phyloP scores from a whole-genome alignment of 2,797 vertebrate species.

The Melanitta fusca region DNA sequence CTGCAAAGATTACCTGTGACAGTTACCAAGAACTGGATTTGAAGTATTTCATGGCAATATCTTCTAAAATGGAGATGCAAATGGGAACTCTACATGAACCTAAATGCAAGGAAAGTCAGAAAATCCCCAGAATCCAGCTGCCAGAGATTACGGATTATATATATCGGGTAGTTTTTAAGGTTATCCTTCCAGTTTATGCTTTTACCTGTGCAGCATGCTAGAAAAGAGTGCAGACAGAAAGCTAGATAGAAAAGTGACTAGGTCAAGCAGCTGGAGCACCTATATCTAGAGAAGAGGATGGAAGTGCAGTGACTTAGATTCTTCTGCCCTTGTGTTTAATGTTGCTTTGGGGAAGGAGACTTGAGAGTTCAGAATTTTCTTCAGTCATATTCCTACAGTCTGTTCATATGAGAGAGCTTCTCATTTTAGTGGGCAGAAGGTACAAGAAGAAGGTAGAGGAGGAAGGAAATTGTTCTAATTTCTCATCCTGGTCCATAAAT shows the following conservation, averaged over 20 bases:
- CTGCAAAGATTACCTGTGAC: neutral
- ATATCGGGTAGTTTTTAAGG: neutral
- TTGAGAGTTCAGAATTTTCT: neutral
- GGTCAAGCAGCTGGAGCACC: neutral
- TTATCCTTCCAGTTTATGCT: neutral
- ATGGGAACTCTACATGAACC: neutral
- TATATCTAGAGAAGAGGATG: neutral
- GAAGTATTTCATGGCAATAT: neutral
- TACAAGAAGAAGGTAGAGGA: neutral
- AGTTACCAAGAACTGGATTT: neutral
- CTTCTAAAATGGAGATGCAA: neutral
- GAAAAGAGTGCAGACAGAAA: neutral
- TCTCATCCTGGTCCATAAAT: neutral
- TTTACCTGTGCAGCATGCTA: neutral
- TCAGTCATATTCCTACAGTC: neutral
- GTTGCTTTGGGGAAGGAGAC: neutral
- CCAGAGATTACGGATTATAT: neutral
- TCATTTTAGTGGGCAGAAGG: neutral
- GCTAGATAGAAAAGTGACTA: neutral
- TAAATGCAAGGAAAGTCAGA: neutral
- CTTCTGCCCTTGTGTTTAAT: neutral
- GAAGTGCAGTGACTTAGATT: neutral
- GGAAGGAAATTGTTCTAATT: neutral
- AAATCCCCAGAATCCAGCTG: neutral
- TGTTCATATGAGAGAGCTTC: neutral